Conservation (phyloP, 1,140 invertebrate genomes). For the Polypedilum pembai region DNA sequence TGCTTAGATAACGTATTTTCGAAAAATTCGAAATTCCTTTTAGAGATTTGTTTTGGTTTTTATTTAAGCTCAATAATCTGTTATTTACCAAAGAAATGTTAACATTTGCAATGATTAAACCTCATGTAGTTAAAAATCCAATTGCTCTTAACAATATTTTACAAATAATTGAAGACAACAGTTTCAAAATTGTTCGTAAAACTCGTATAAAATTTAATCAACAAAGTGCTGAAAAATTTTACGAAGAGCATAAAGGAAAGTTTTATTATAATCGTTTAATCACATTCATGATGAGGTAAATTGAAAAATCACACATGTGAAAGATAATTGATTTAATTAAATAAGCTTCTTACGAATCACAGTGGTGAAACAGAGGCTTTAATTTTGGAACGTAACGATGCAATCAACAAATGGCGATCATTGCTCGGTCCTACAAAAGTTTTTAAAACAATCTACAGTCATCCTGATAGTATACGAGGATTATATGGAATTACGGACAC, state of each 20-base stretch:
- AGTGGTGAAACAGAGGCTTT: conserved; percentile 76
- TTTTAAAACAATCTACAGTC: conserved; percentile 65
- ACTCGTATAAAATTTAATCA: conserved; percentile 54
- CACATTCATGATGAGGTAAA: conserved; percentile 76
- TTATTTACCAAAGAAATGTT: conserved; percentile 34
- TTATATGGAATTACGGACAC: conserved; percentile 83
- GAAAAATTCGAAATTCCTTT: background rate
- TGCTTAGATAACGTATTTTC: too few species aligned
- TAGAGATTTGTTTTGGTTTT: background rate
- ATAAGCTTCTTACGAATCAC: conserved; percentile 37
- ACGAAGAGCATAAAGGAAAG: conserved; percentile 71
- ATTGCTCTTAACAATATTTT: conserved; percentile 57
- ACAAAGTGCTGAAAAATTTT: conserved; percentile 67
- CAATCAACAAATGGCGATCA: conserved; percentile 68
- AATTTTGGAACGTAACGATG: conserved; percentile 66
- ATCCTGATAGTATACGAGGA: conserved; percentile 69
- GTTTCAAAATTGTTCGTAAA: conserved; percentile 67
- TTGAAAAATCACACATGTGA: background rate
- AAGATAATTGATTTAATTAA: conserved; percentile 27
- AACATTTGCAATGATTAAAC: conserved; percentile 68
- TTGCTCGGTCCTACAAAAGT: conserved; percentile 86
- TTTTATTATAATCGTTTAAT: conserved; percentile 83
- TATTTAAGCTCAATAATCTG: background rate
- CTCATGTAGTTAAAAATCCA: conserved; percentile 62
- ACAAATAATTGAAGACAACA: conserved; percentile 58